A percentile compares a stretch with the other conserved stretches of the same genome.
Conservation (phyloP, 2,113 vertebrate genomes). For the Megalops atlanticus region DNA sequence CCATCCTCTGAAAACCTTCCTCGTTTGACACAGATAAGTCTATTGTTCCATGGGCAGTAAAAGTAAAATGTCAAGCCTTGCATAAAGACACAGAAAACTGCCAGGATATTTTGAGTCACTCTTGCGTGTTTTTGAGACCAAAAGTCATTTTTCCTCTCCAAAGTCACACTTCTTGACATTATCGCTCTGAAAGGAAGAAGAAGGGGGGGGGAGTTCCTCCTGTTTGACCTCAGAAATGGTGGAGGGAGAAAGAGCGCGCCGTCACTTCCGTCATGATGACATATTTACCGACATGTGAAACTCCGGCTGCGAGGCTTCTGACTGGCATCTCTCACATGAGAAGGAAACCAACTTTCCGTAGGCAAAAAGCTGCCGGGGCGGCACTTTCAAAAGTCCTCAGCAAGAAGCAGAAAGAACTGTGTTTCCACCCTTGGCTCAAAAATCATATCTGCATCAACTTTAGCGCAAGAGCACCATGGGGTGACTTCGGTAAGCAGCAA, state of each 20-base stretch:
- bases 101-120: conserved; percentile 62
- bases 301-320: conserved; percentile 38
- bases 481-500: neutral
- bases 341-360: conserved; percentile 46
- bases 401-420: neutral
- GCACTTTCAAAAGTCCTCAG: neutral
- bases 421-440: neutral
- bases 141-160: conserved; percentile 33
- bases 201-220: conserved; percentile 12
- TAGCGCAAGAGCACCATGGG: neutral
- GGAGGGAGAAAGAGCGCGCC: conserved; percentile 28
- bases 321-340: conserved; percentile 47
- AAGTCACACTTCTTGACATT: conserved; percentile 44
- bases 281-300: conserved; percentile 56
- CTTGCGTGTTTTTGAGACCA: conserved; percentile 33
- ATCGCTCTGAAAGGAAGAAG: conserved; percentile 47
- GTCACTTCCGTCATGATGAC: conserved; percentile 45
- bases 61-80: conserved; percentile 37
- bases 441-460: neutral
- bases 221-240: conserved; percentile 9
- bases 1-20: neutral
- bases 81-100: conserved; percentile 35
- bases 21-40: neutral
- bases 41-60: conserved; percentile 20
- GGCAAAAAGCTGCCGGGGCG: neutral